These are phyloP conservation scores for Cheracebus regulus DNA, from an alignment of 2,797 vertebrate species.

Conservation along the genomic window DNA sequence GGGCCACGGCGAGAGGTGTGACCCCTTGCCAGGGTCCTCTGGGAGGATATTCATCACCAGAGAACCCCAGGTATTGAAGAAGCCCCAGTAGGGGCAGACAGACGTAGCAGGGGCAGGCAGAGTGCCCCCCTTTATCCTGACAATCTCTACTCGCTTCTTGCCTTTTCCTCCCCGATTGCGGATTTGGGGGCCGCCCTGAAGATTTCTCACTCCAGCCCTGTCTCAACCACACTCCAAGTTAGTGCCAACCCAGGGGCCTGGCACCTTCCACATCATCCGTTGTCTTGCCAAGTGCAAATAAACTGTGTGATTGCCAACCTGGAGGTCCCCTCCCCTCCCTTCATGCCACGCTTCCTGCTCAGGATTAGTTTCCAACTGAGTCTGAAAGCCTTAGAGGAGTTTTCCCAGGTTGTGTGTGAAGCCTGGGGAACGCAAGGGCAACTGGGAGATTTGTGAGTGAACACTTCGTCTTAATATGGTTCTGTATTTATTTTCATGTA, in stretches of 20 bases:
- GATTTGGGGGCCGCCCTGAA: background rate
- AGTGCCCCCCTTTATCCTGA: background rate
- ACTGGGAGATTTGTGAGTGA: background rate
- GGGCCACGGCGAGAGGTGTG: background rate
- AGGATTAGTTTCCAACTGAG: background rate
- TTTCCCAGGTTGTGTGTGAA: background rate
- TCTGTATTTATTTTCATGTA: conserved; percentile 35
- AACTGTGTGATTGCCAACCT: background rate
- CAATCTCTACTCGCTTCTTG: background rate
- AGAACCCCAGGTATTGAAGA: background rate
- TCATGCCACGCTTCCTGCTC: background rate
- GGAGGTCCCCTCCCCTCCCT: background rate
- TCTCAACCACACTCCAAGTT: background rate
- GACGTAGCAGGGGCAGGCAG: accelerated
- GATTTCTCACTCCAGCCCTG: background rate
- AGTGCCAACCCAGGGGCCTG: conserved; percentile 24
- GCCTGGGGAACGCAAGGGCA: background rate
- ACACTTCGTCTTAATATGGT: background rate
- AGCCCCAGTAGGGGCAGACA: accelerated
- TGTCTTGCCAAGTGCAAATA: background rate
- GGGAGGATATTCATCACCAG: background rate
- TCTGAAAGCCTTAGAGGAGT: background rate
- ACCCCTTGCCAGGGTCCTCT: accelerated
- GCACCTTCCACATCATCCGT: background rate
- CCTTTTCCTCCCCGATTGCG: background rate